phyloP scores from a whole-genome alignment of 2,888 invertebrate species.

The Drosophila prolongata region DNA sequence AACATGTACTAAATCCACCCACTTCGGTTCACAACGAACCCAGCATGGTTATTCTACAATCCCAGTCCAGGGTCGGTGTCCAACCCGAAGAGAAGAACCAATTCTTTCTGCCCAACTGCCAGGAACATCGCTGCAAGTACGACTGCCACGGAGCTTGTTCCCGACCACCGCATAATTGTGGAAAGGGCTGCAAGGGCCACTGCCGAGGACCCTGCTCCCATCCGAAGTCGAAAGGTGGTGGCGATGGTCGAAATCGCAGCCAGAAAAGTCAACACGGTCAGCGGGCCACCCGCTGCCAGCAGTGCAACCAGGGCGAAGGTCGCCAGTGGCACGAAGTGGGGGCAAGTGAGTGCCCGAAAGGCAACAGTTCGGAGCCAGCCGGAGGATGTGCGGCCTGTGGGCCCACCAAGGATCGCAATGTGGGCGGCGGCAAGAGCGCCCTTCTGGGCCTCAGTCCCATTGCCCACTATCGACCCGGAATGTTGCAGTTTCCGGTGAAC shows the following conservation, averaged over 20 bases:
- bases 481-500: slow-evolving; percentile 23
- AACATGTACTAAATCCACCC: background rate
- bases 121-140: slow-evolving; percentile 16
- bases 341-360: background rate
- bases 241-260: slow-evolving; percentile 16
- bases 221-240: slow-evolving; percentile 3
- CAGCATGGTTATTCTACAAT: background rate
- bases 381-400: background rate
- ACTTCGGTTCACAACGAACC: background rate
- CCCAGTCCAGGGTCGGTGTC: background rate
- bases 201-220: slow-evolving; percentile 13
- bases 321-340: slow-evolving; percentile 5
- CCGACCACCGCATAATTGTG: slow-evolving; percentile 7
- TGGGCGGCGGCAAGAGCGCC: background rate
- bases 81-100: rapidly evolving
- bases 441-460: slow-evolving; percentile 32
- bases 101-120: slow-evolving; percentile 34
- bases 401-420: background rate
- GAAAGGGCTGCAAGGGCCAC: slow-evolving; percentile 4
- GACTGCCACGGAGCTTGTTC: slow-evolving; percentile 11
- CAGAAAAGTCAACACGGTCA: background rate
- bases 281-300: background rate
- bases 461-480: slow-evolving; percentile 59
- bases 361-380: background rate
- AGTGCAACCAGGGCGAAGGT: slow-evolving; percentile 6